A percentile compares a stretch with the other conserved stretches of the same genome.
Conservation (phyloP, 2,113 vertebrate species). For the Gavialis gangeticus region DNA sequence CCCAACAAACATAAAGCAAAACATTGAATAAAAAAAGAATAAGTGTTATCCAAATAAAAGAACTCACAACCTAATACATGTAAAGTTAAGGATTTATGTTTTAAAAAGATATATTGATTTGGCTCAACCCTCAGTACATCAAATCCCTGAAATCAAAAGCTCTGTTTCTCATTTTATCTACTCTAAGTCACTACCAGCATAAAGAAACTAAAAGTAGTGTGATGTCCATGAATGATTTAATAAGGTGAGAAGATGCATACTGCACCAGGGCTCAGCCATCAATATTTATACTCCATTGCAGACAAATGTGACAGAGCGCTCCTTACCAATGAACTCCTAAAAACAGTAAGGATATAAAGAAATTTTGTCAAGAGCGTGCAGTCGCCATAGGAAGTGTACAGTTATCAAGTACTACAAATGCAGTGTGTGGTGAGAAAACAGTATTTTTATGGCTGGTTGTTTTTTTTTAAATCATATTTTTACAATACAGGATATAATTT, state of each 20-base stretch:
- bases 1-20: conserved; percentile 7
- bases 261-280: conserved; percentile 11
- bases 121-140: conserved; percentile 49
- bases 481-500: neutral
- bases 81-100: conserved; percentile 55
- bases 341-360: conserved; percentile 27
- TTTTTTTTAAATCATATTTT: neutral
- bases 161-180: conserved; percentile 72
- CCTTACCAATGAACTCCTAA: conserved; percentile 26
- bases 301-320: conserved; percentile 47
- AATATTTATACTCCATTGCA: neutral
- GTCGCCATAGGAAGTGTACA: neutral
- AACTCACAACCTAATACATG: conserved; percentile 49
- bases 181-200: conserved; percentile 69
- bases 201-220: conserved; percentile 69
- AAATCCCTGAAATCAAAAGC: conserved; percentile 66
- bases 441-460: neutral
- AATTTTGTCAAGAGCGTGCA: neutral
- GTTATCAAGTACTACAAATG: neutral
- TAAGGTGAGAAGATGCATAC: conserved; percentile 45
- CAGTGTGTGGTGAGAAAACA: neutral
- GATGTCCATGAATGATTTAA: conserved; percentile 69
- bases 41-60: conserved; percentile 14
- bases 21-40: conserved; percentile 39
- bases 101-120: conserved; percentile 67